Conservation (phyloP, 2,113 vertebrate species). For the Enhydra lutris region DNA sequence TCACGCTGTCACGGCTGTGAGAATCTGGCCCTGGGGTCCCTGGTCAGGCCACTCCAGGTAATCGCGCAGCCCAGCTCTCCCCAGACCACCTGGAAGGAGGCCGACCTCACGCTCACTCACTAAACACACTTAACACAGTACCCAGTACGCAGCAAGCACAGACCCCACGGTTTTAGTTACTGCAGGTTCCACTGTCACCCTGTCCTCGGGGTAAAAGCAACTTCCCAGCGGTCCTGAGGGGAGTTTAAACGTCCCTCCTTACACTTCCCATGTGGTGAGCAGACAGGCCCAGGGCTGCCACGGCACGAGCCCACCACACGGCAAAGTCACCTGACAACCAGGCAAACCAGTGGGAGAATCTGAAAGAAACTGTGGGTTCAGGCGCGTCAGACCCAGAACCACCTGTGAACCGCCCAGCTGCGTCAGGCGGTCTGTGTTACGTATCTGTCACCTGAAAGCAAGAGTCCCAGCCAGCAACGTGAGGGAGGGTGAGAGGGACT, state of each 20-base stretch:
- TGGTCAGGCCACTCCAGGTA: too few species aligned
- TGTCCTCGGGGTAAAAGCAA: background rate
- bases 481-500: background rate
- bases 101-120: background rate
- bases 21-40: background rate
- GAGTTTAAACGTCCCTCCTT: background rate
- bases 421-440: background rate
- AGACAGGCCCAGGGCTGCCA: background rate
- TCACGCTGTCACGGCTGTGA: background rate
- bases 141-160: background rate
- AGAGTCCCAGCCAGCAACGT: background rate
- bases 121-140: background rate
- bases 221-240: background rate
- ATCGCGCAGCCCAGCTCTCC: background rate
- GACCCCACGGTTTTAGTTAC: background rate
- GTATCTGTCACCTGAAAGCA: background rate
- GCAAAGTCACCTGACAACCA: background rate
- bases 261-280: background rate
- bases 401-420: background rate
- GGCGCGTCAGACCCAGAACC: fast-evolving
- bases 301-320: too few species aligned
- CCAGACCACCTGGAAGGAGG: background rate
- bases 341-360: background rate
- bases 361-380: background rate
- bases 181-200: background rate